Evolutionary conservation across 2,797 vertebrate species (phyloP).

Genomic region (Lepus townsendii): DNA sequence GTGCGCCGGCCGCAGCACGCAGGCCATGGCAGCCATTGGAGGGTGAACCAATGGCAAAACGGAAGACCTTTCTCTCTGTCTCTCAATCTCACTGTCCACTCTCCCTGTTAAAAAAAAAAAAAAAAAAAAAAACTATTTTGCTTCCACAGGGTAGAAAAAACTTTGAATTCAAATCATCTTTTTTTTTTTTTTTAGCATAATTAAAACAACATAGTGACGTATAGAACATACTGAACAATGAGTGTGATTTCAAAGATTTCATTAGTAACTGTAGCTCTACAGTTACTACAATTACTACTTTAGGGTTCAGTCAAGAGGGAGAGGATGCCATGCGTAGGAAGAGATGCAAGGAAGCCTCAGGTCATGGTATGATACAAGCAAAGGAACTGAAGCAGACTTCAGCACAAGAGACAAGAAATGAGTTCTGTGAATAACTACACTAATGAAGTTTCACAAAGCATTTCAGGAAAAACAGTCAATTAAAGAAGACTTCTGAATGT

Average conservation of each 20-base stretch:
- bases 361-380: accelerated
- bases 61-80: too few species aligned
- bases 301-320: neutral
- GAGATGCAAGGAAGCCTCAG: neutral
- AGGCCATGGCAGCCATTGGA: too few species aligned
- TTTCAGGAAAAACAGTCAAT: conserved; percentile 13
- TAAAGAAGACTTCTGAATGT: neutral
- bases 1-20: too few species aligned
- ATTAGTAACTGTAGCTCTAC: neutral
- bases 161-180: conserved; percentile 20
- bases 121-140: conserved; percentile 37
- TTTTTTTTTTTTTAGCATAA: neutral
- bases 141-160: neutral
- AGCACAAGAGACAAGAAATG: neutral
- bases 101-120: neutral
- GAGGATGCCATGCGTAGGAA: neutral
- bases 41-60: too few species aligned
- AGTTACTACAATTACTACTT: neutral
- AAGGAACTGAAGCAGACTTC: neutral
- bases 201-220: neutral
- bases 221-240: neutral
- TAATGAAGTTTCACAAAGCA: conserved; percentile 3
- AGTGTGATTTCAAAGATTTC: neutral
- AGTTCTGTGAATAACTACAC: neutral
- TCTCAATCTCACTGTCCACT: too few species aligned